These are phyloP conservation scores for Chloroclystis v-ata DNA, from an alignment of 2,888 invertebrate species.

Conservation along the genomic window DNA sequence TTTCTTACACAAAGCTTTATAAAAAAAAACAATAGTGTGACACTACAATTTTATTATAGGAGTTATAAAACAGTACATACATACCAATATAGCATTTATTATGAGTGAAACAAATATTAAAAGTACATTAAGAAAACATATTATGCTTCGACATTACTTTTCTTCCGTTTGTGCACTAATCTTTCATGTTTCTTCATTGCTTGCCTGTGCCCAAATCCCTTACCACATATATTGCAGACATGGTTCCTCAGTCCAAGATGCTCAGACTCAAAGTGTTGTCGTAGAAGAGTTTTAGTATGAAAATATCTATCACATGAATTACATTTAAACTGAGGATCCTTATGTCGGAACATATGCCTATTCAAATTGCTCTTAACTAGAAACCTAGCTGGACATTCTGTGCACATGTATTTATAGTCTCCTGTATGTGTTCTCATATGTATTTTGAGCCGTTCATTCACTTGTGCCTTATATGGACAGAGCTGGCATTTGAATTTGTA, in stretches of 20 bases:
- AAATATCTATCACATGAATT: conserved; percentile 34
- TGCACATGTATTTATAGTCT: conserved; percentile 53
- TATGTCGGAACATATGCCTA: conserved; percentile 50
- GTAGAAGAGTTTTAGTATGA: background rate
- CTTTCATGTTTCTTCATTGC: background rate
- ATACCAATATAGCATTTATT: too few relatives aligned
- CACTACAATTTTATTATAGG: too few relatives aligned
- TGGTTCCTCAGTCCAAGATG: background rate
- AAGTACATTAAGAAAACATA: too few relatives aligned
- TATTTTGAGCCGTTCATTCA: conserved; percentile 45
- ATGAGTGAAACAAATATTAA: too few relatives aligned
- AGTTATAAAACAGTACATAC: too few relatives aligned
- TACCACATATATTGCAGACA: background rate
- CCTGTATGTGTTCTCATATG: conserved; percentile 52
- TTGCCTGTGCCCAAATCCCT: background rate
- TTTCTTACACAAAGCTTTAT: too few relatives aligned
- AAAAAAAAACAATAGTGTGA: too few relatives aligned
- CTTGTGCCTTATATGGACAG: conserved; percentile 48
- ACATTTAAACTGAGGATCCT: conserved; percentile 49
- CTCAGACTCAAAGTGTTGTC: background rate
- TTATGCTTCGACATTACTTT: background rate
- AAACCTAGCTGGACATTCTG: conserved; percentile 53
- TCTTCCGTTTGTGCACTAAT: background rate
- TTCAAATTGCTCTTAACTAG: conserved; percentile 54
- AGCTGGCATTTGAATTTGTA: conserved; percentile 25